Base-by-base conservation (phyloP, 2,888 invertebrate species). In the Biston stratarius region DNA sequence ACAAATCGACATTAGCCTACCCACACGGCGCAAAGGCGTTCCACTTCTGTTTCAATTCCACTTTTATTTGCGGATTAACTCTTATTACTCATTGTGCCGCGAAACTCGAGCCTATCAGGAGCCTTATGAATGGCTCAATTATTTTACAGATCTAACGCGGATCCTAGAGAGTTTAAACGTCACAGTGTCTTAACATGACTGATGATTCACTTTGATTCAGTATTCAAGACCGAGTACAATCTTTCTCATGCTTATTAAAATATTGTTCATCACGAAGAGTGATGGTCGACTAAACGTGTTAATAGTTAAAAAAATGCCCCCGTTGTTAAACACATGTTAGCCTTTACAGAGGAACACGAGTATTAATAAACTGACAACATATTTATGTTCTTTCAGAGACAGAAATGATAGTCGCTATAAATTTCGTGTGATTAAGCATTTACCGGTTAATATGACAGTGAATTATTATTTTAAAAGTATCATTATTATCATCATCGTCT, bases 51-150 rank as follows among this genome's bases (percentile, higher is more conserved):
- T 94, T 94, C 94, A 93, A 94, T 94, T 94, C 90, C 89, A 93
- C 92, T 93, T 91, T 93, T 93, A 94, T 94, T 94, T 93, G 94
- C 90, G 92, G 94, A 94, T 94, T 94, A 93, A 93, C 92, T 93
- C 92, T 93, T 94, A 94, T 94, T 93, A 94, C 92, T 94, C 93
- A 94, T 88, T 90, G 89, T 88, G 85, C 87, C 80, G 83, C 83
- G 86, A 83, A 86, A 81, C 85, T 83, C 85, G 76, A 77, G 84
- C 84, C 87, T 90, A 91, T 90, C 90, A 83, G 86, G 85, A 93
- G 91, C 93, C 87, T 94, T 94, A 94, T 92, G 92, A 91, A 93
- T 93, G 89, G 82, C 90, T 92, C 93, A 91, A 94, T 94, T 93
- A 93, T 92, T 91, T 88, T 77, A 84, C 86, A 78, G 85, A 89